These are phyloP conservation scores for Unio pictorum DNA, from an alignment of 2,888 invertebrate species.

Conservation along the genomic window DNA sequence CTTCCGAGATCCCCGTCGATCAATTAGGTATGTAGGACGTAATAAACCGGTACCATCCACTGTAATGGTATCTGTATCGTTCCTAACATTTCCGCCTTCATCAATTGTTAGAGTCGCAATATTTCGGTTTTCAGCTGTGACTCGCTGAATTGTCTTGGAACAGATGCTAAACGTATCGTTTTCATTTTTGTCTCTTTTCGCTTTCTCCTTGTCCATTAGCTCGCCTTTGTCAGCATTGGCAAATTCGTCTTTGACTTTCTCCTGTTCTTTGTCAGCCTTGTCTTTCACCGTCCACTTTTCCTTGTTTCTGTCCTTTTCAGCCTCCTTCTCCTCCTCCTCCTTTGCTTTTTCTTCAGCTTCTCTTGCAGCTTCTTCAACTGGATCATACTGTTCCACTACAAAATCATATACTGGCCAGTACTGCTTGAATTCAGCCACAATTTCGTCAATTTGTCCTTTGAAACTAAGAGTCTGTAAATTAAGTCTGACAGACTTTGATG, in stretches of 20 bases:
- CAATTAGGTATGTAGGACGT: too few relatives aligned
- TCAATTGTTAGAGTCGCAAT: too few relatives aligned
- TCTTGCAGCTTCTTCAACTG: slow-evolving; percentile 40
- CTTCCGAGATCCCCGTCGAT: background rate
- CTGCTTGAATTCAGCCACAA: slow-evolving; percentile 62
- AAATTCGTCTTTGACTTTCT: slow-evolving; percentile 16
- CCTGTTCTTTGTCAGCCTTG: slow-evolving; percentile 12
- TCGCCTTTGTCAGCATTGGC: slow-evolving; percentile 29
- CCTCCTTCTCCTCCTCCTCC: slow-evolving; percentile 15
- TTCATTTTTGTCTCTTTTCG: slow-evolving; percentile 14
- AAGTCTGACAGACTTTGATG: slow-evolving; percentile 61
- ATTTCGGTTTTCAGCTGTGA: too few relatives aligned
- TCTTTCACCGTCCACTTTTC: slow-evolving; percentile 15
- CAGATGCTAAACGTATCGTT: too few relatives aligned
- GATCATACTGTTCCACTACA: slow-evolving; percentile 46
- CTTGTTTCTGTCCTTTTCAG: slow-evolving; percentile 14
- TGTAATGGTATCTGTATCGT: too few relatives aligned
- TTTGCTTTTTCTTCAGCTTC: slow-evolving; percentile 24
- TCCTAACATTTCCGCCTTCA: too few relatives aligned
- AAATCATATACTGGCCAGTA: slow-evolving; percentile 67
- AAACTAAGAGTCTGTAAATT: slow-evolving; percentile 68
- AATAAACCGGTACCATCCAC: too few relatives aligned
- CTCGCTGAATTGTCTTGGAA: too few relatives aligned
- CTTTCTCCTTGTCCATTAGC: slow-evolving; percentile 25
- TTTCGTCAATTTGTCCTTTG: slow-evolving; percentile 66